Percentiles rank a stretch among this genome's conserved stretches.
Evolutionary conservation across 2,888 invertebrate species (phyloP).

Genomic region (Chesias legatella): DNA sequence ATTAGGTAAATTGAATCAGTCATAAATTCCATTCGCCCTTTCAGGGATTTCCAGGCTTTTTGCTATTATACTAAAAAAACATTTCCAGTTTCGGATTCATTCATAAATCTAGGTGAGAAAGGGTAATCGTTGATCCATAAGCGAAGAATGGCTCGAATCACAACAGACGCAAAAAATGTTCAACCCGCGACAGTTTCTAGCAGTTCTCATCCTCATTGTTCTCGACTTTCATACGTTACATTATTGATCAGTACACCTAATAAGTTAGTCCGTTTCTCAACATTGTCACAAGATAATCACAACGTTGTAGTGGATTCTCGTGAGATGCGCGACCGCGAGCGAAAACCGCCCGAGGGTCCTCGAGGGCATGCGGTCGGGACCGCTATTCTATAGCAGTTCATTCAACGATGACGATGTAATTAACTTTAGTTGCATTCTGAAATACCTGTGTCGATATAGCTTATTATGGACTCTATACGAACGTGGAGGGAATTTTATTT

Average conservation of each 20-base stretch:
- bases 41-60: slow-evolving; percentile 8
- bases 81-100: slow-evolving; percentile 2
- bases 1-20: slow-evolving; percentile 32
- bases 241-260: slow-evolving; percentile 48
- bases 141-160: slow-evolving; percentile 18
- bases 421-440: slow-evolving; percentile 43
- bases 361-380: slow-evolving; percentile 30
- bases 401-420: slow-evolving; percentile 55
- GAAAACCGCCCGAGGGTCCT: slow-evolving; percentile 19
- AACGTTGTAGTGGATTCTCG: slow-evolving; percentile 45
- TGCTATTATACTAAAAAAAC: slow-evolving; percentile 4
- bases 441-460: slow-evolving; percentile 11
- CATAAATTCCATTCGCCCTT: slow-evolving; percentile 16
- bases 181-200: slow-evolving; percentile 56
- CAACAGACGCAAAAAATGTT: slow-evolving; percentile 45
- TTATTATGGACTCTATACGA: slow-evolving; percentile 42
- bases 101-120: slow-evolving; percentile 5
- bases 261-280: slow-evolving; percentile 61
- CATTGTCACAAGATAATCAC: slow-evolving; percentile 44
- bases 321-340: slow-evolving; percentile 41
- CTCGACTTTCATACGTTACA: slow-evolving; percentile 59
- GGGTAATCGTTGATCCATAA: slow-evolving; percentile 20
- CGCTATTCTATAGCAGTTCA: slow-evolving; percentile 31
- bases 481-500: slow-evolving; percentile 59
- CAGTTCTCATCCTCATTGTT: slow-evolving; percentile 68